Evolutionary conservation across 2,797 vertebrate genomes (phyloP), one percentile per base, ranked within the genome.

Genomic region (Heliangelus exortis): DNA sequence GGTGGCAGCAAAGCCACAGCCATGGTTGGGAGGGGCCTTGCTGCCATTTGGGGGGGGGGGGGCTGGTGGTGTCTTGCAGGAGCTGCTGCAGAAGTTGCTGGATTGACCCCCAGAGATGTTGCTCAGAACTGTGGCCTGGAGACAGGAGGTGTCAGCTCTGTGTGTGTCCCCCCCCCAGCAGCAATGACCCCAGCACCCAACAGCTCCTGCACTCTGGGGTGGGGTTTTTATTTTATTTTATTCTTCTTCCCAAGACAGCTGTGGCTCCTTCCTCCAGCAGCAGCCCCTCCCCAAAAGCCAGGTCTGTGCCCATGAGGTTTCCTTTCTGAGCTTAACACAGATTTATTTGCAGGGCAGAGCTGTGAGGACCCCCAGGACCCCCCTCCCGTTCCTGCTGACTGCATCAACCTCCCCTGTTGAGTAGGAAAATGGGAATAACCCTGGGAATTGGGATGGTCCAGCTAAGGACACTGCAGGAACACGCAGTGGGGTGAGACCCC

Each of bases 321-420:
- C 34, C 34, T 36, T 10, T 36, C 34, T 36, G 34, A 36, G 34
- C 34, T 36, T 36, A 36, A 36, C 34, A 36, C 34, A 36, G 34
- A 36, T 8, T 36, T 36, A 7, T 31, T 14, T 21, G 47, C 25
- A 33, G 66, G 29, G 31, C 18, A 47, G 48, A 62, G 57, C 57
- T 26, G 26, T 13, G 26, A 72, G 53, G 34, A 45, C 39, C 11
- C 20, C 2, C 20, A 61, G n/a, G 19, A 34, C 34, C 43, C 48
- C 39, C 48, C 45, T 68, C 34, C 67, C 5, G 1, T 2, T 45
- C 73, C 51, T 26, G 0, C 5, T 1, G 17, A 10, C 28, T 1
- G 6, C 87, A 20, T 2, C 73, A 11, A 10, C 45, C 58, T 67
- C 67, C 67, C 20, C 41, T 4, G 1, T 0, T 33, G 4, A 0